A percentile compares a stretch with the other conserved stretches of the same genome.
Evolutionary conservation across 1,140 invertebrate species (phyloP).

Genomic region (Papilio polytes): DNA sequence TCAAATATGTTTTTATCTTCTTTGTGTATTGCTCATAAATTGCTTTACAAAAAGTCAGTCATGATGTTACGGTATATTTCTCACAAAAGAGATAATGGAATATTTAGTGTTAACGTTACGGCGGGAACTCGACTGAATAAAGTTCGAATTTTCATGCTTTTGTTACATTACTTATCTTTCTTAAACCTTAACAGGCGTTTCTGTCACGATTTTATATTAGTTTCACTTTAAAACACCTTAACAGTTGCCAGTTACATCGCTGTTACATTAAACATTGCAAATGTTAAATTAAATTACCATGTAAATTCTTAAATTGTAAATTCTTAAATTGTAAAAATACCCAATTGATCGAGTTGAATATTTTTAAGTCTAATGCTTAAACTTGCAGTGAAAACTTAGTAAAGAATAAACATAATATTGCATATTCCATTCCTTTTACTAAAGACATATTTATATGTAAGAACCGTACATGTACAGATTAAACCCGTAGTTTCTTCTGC

Average conservation of each 20-base stretch:
- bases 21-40: slow-evolving; percentile 1
- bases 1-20: slow-evolving; percentile 4
- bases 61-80: slow-evolving; percentile 9
- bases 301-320: no score
- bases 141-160: slow-evolving; percentile 1
- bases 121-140: slow-evolving; percentile 13
- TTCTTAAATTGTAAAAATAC: no score
- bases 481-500: no score
- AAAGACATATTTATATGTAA: no score
- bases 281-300: no score
- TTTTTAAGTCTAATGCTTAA: neutral
- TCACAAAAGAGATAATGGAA: slow-evolving; percentile 17
- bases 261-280: neutral
- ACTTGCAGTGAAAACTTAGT: no score
- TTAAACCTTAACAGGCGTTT: neutral
- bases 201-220: slow-evolving; percentile 4
- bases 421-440: neutral
- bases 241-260: no score
- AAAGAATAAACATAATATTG: neutral
- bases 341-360: neutral
- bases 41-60: slow-evolving; percentile 15
- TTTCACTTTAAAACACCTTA: neutral
- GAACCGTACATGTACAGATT: no score
- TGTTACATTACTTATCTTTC: neutral
- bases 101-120: slow-evolving; percentile 9